Base-by-base conservation (phyloP, 2,888 invertebrate species). In the Phymatocera aterrima region DNA sequence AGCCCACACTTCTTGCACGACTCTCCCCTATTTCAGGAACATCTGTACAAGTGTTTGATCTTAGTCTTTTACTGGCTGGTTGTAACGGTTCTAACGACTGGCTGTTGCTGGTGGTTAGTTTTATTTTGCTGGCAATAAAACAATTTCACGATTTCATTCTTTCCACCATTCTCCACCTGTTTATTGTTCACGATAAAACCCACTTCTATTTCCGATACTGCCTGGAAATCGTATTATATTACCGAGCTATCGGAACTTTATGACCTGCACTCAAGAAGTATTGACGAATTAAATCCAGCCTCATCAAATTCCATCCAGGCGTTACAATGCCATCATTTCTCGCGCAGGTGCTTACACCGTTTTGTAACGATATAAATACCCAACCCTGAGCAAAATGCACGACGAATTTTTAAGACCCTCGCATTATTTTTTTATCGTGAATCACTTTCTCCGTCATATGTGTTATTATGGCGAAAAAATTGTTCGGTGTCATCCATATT, bases 231-330 rank as follows among this genome's bases (percentile, higher is more conserved):
- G 37, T 2, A 64, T 37, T 34, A 37, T 37, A 64, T 37, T n/a
- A 64, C 37, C 21, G 3, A 28, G 28, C 24, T 43, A 46, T 46
- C 43, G 40, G 24, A 46, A 46, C 40, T 68, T 34, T 24, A 46
- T 15, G 46, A 15, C 28, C n/a, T n/a, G n/a, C 61, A 37, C 61
- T 64, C 37, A 68, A 18, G 18, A 68, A 68, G 46, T 68, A 46
- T 48, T 18, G 3, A 46, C 24, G 21, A 43, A n/a, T 68, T 46
- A 46, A 43, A 68, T 68, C 24, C 28, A 68, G 68, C 18, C 40
- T 21, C 40, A 37, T 21, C 18, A 21, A 37, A 64, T 18, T 64
- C 28, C 57, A 57, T 10, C 57, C 37, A 12, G 5, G n/a, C 18
- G 40, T 34, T 64, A 28, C 68, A 12, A 18, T 68, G 46, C 15